Percentiles rank a stretch among this genome's conserved stretches.
Evolutionary conservation across 2,113 vertebrate species (phyloP).

Genomic region (Brienomyrus longianalis): DNA sequence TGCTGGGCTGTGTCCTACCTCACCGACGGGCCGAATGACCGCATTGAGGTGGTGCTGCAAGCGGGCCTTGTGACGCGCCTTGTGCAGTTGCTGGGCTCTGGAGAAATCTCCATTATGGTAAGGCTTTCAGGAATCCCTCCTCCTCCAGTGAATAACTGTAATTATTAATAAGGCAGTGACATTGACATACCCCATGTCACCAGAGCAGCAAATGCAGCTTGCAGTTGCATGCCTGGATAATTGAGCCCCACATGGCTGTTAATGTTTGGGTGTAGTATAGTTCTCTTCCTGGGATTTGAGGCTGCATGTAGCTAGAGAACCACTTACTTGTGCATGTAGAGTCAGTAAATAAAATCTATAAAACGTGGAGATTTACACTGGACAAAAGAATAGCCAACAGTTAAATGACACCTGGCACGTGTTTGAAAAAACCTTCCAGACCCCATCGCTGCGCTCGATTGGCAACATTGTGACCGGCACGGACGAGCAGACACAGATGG

Average conservation of each 20-base stretch:
- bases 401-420: neutral
- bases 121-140: neutral
- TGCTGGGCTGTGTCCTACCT: conserved; percentile 89
- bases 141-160: neutral
- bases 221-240: neutral
- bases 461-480: conserved; percentile 97
- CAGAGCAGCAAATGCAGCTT: neutral
- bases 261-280: neutral
- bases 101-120: conserved; percentile 78
- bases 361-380: neutral
- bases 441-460: conserved; percentile 79
- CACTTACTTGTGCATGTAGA: neutral
- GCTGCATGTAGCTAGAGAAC: neutral
- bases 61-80: conserved; percentile 75
- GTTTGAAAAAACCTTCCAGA: conserved; percentile 53
- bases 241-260: neutral
- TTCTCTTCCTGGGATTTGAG: neutral
- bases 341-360: neutral
- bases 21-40: conserved; percentile 82
- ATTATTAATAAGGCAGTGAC: neutral
- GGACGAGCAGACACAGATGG: conserved; percentile 91
- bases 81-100: conserved; percentile 71
- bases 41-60: conserved; percentile 82
- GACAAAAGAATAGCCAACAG: neutral
- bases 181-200: neutral